Evolutionary conservation across 2,797 vertebrate species (phyloP).

Genomic region (Pteropus rufus): DNA sequence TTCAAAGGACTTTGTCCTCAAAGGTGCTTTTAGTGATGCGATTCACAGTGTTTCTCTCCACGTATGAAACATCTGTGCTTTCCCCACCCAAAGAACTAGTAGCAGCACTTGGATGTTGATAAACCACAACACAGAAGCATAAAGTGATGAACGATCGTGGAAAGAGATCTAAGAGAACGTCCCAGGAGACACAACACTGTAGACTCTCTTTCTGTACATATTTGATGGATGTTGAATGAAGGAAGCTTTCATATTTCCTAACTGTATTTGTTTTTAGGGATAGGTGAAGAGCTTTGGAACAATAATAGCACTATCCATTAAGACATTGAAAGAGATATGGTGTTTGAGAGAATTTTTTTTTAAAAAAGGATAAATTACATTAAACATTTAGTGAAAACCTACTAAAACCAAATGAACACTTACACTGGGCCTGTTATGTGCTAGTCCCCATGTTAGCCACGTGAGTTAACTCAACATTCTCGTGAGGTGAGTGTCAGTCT

Average conservation of each 20-base stretch:
- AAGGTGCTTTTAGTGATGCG: constrained; percentile 5
- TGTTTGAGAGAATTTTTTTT: not conserved
- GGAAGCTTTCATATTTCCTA: not conserved
- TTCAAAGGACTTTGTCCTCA: constrained; percentile 61
- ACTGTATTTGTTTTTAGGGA: not conserved
- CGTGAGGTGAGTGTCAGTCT: not conserved
- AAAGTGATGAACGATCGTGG: not conserved
- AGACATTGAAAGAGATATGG: not conserved
- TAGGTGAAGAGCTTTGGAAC: not conserved
- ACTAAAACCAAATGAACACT: not conserved
- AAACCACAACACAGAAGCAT: not conserved
- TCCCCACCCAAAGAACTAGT: not conserved
- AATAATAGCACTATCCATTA: not conserved
- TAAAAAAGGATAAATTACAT: not conserved
- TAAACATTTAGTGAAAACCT: not conserved
- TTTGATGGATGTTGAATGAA: not conserved
- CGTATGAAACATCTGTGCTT: constrained; percentile 19
- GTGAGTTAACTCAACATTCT: not conserved
- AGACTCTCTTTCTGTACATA: not conserved
- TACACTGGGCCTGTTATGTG: not conserved
- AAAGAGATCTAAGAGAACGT: not conserved
- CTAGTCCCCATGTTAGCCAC: not conserved
- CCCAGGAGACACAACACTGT: not conserved
- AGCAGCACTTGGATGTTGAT: not conserved
- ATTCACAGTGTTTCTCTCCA: constrained; percentile 12